Percentiles rank a stretch among this genome's conserved stretches.
These are phyloP conservation scores for Lasioglossum leucozonium DNA, from an alignment of 2,888 invertebrate species.

Conservation along the genomic window DNA sequence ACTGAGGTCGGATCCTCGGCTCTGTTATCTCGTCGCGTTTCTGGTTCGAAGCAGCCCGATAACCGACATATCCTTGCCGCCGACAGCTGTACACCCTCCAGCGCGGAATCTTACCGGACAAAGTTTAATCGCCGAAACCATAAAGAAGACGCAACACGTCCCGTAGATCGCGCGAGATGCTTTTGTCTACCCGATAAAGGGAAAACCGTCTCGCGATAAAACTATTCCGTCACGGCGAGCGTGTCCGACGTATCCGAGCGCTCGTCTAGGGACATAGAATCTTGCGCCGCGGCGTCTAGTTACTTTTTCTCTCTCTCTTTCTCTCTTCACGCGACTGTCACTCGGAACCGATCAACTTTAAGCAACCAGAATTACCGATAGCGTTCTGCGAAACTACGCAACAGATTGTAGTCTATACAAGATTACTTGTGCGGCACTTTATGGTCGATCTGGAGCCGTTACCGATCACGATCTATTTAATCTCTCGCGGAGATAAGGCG, in stretches of 20 bases:
- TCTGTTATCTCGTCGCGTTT: constrained; percentile 63
- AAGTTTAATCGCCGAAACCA: constrained; percentile 72
- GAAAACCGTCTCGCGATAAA: constrained; percentile 22
- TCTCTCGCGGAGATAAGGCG: not conserved
- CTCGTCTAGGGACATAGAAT: not conserved
- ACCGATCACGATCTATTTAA: constrained; percentile 2
- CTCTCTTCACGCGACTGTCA: not conserved
- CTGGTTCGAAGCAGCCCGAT: constrained; percentile 72
- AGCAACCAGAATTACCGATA: not conserved
- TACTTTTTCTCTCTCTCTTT: not conserved
- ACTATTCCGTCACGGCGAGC: not conserved
- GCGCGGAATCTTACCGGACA: constrained; percentile 73
- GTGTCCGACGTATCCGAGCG: not conserved
- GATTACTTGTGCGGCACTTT: not conserved
- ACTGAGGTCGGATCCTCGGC: constrained; percentile 61
- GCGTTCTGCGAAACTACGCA: not conserved
- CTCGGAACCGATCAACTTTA: not conserved
- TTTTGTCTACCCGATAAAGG: constrained; percentile 30
- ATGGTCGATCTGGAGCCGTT: not conserved
- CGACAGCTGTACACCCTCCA: constrained; percentile 53
- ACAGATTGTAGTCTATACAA: not conserved
- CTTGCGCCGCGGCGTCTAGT: not conserved
- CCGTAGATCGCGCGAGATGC: constrained; percentile 31
- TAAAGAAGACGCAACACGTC: constrained; percentile 33
- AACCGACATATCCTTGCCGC: constrained; percentile 69